Evolutionary conservation across 1,140 invertebrate genomes (phyloP).

Genomic region (Brachionus koreanus): DNA sequence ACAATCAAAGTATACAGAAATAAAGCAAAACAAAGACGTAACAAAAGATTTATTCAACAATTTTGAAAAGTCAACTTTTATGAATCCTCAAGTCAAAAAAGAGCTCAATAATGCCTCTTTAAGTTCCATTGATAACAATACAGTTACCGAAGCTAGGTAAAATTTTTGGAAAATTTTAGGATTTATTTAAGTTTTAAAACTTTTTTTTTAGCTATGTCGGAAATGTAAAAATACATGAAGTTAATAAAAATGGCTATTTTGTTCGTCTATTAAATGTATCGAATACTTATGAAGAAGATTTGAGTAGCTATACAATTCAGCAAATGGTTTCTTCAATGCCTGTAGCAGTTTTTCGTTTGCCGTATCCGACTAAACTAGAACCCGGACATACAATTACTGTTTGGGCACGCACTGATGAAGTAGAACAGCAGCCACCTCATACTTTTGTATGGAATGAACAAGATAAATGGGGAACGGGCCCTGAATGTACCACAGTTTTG

Average conservation of each 20-base stretch:
- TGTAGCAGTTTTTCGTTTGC: slow-evolving; percentile 56
- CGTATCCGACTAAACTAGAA: slow-evolving; percentile 51
- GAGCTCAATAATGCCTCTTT: slow-evolving; percentile 5
- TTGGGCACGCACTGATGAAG: slow-evolving; percentile 53
- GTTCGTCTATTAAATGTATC: slow-evolving; percentile 42
- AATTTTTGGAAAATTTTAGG: background rate
- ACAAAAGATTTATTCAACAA: slow-evolving; percentile 33
- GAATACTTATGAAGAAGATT: slow-evolving; percentile 51
- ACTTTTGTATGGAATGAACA: slow-evolving; percentile 58
- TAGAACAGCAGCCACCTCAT: slow-evolving; percentile 53
- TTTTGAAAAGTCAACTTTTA: slow-evolving; percentile 17
- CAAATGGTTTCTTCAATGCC: slow-evolving; percentile 57
- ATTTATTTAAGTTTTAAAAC: background rate
- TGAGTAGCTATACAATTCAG: slow-evolving; percentile 56
- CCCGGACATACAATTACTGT: slow-evolving; percentile 53
- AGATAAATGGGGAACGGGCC: slow-evolving; percentile 56
- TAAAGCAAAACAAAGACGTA: background rate
- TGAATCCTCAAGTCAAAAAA: slow-evolving; percentile 8
- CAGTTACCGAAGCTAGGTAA: slow-evolving; percentile 31
- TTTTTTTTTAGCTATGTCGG: slow-evolving; percentile 17
- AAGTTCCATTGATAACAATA: slow-evolving; percentile 32
- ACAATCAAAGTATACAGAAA: background rate
- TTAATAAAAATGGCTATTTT: slow-evolving; percentile 43
- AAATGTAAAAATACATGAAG: slow-evolving; percentile 43
- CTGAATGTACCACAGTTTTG: slow-evolving; percentile 57